Base-by-base conservation (phyloP, 2,797 vertebrate species). In the Dendrocincla tyrannina region DNA sequence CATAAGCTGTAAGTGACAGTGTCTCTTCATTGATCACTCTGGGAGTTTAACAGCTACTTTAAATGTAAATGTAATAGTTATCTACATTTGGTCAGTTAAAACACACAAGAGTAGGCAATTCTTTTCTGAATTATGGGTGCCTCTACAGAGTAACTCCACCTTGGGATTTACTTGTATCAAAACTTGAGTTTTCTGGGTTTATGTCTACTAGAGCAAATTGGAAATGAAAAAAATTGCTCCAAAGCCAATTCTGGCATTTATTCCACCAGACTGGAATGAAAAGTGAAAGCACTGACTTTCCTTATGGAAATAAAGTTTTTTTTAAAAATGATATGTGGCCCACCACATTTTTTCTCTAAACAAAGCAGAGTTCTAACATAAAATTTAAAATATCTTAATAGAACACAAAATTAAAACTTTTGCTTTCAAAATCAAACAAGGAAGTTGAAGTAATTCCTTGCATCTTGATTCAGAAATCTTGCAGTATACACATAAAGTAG, bases 1-100 rank as follows among this genome's bases (percentile, higher is more conserved):
- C 56, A 63, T 27, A 72, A 7, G 15, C 28, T 56, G 7, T 18
- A 60, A 39, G 25, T 32, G 23, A 68, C 28, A 25, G 8, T 66
- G n/a, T 55, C 37, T 63, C 30, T 62, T 58, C 5, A 1, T n/a
- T 55, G 49, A 42, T 60, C 0, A 0, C 5, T 68, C 62, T 44
- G 44, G 49, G 44, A 74, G 8, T 42, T 89, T 78, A 85, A 59
- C 19, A 70, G 23, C 47, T 52, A 41, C 41, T 83, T 74, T 74
- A 85, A 73, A 66, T 42, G 15, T 68, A 70, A 46, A 77, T 53
- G 13, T 30, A 84, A 69, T 30, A 88, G 27, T 50, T 24, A 37
- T 46, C 41, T 66, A 33, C 30, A 44, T 75, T 50, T 89, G 18
- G 12, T 33, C 23, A 9, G n/a, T 59, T 72, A 47, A 69, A 89